Base-by-base conservation (phyloP, 2,888 invertebrate species). In the Lycocerus yunnanus region DNA sequence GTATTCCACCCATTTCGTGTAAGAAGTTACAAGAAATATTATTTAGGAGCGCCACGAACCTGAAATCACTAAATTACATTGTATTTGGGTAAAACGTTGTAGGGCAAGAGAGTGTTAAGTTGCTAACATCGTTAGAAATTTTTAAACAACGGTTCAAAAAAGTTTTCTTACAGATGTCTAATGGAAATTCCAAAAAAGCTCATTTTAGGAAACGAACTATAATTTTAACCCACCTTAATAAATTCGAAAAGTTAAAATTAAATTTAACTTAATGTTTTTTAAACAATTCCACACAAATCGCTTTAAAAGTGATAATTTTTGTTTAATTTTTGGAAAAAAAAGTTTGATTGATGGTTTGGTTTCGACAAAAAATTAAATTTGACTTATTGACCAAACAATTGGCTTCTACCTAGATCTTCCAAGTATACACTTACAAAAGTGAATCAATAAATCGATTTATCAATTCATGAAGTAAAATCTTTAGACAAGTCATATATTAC, bases 401-500 rank as follows among this genome's bases (percentile, higher is more conserved):
- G 18, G 61, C 61, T 63, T 63, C n/a, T 63, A 20, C 61, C 16
- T 63, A 63, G 20, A 63, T 18, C 13, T 18, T 63, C 20, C 61
- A 63, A 18, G 61, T 18, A 8, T 63, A n/a, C 20, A 63, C 65
- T 20, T 20, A 68, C 60, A 68, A 61, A n/a, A 72, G 68, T 15
- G 70, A 24, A 80, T 82, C 81, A 81, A 79, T 78, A 72, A 74
- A 73, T 72, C 78, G 68, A 81, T 81, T 80, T 78, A 81, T 80
- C 80, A 81, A 77, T 77, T 66, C 74, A 58, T 18, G 24, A 63
- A 71, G 71, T 69, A 24, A 78, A 74, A 66, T 61, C 68, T 72
- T 71, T 69, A 66, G 60, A 73, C 71, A 82, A 79, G 82, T 81
- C 82, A 82, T 83, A 83, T 81, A 83, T 84, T 81, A 83, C 76